phyloP scores from a whole-genome alignment of 2,888 invertebrate genomes.

The Nephrotoma guestfalica region DNA sequence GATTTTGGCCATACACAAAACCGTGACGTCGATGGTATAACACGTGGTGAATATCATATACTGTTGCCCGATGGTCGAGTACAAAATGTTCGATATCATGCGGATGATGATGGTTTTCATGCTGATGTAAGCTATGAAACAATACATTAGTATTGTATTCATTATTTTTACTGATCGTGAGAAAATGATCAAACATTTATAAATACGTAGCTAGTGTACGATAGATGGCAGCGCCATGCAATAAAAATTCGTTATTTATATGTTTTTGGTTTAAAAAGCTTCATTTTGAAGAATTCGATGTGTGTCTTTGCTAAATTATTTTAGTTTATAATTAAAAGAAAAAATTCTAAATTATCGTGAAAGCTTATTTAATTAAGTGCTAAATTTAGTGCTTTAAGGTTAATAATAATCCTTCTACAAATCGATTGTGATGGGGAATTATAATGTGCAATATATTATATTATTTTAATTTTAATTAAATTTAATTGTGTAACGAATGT shows the following conservation, averaged over 20 bases:
- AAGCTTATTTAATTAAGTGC: neutral
- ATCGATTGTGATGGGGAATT: neutral
- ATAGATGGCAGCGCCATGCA: neutral
- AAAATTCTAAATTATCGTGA: neutral
- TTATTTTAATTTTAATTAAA: neutral
- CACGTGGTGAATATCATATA: constrained; percentile 61
- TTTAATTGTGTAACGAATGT: neutral
- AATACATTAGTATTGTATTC: constrained; percentile 11
- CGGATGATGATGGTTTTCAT: constrained; percentile 61
- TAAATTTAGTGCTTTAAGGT: neutral
- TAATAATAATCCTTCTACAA: neutral
- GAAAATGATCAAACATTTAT: neutral
- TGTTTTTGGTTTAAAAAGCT: neutral
- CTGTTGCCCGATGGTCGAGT: constrained; percentile 63
- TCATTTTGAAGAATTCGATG: neutral
- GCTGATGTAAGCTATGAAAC: constrained; percentile 54
- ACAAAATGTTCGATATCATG: constrained; percentile 63
- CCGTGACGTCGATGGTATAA: constrained; percentile 46
- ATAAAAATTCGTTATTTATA: neutral
- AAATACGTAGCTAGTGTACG: neutral
- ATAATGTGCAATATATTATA: neutral
- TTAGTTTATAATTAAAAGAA: neutral
- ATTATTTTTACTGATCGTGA: neutral
- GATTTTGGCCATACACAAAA: constrained; percentile 65
- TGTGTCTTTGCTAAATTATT: neutral